A percentile compares a stretch with the other conserved stretches of the same genome.
phyloP scores from a whole-genome alignment of 1,140 invertebrate species.

The Paralvinella palmiformis region DNA sequence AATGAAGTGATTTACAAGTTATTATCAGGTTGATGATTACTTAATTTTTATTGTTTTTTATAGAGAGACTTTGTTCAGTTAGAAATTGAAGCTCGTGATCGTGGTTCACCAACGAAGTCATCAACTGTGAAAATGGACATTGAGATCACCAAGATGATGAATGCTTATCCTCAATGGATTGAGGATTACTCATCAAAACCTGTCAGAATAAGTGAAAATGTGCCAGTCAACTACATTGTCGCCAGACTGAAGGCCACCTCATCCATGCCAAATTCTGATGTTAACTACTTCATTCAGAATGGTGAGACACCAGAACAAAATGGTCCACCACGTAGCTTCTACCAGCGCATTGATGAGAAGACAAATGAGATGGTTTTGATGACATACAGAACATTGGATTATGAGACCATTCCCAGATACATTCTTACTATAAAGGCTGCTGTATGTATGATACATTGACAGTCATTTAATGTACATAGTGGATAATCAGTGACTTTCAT shows the following conservation, averaged over 20 bases:
- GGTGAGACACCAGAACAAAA: constrained; percentile 20
- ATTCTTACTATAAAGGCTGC: constrained; percentile 92
- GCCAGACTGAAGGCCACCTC: constrained; percentile 13
- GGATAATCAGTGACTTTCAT: no score
- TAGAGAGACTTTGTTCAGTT: constrained; percentile 12
- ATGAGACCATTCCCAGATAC: constrained; percentile 90
- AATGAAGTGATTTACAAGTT: no score
- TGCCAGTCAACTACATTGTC: constrained; percentile 16
- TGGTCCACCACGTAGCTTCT: constrained; percentile 15
- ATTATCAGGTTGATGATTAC: not conserved
- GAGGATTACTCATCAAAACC: constrained; percentile 17
- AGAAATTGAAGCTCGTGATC: constrained; percentile 13
- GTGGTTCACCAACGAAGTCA: constrained; percentile 11
- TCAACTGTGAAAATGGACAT: constrained; percentile 12
- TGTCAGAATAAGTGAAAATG: constrained; percentile 16
- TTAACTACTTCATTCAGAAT: constrained; percentile 88
- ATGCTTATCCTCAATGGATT: constrained; percentile 21
- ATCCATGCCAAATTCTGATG: constrained; percentile 59
- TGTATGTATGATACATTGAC: no score
- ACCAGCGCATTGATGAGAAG: constrained; percentile 15
- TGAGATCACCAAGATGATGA: constrained; percentile 17
- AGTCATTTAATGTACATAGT: no score
- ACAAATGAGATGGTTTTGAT: constrained; percentile 50
- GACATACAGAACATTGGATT: constrained; percentile 93
- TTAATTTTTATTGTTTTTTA: constrained; percentile 1